Evolutionary conservation across 2,888 invertebrate genomes (phyloP), one percentile per base, ranked within the genome.

Genomic region (Aleiodes testaceus): DNA sequence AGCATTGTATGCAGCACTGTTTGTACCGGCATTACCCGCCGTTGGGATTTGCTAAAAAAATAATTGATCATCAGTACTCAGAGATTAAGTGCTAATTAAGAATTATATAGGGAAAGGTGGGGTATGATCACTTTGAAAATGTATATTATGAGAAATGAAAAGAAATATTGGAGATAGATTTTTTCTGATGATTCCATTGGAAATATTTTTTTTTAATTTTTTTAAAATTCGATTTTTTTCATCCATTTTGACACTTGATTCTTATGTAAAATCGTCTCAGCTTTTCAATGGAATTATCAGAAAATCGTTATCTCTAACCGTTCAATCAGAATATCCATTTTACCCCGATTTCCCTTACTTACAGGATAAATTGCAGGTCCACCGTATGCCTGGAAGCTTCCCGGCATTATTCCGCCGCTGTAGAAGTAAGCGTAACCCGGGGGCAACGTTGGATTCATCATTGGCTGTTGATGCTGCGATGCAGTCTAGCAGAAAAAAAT

Each of bases 391-490:
- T 92, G 93, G 85, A 93, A 93, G 80, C 93, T 90, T 74, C 92
- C 92, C 66, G 92, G 91, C 86, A 92, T 91, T 81, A 91, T 91
- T 79, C 90, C 90, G 63, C 92, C 92, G 50, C 92, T 90, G 80
- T 93, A 92, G 83, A 93, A 94, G 88, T 94, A 95, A 74, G 93
- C 92, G 85, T 93, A 93, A 72, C 92, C 92, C 3, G 93, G 93
- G 0, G 93, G 93, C 72, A 93, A 87, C 61, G 93, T 91, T 1
- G 90, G 87, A 79, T 90, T 90, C 81, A 91, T 90, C 84, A 92
- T 89, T 3, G 92, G 90, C 77, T 92, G 92, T 75, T 91, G 91
- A 81, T 92, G 92, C 80, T 91, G 91, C 42, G 89, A 86, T 73
- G 87, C 87, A 76, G 87, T 88, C 88, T 88, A 79, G 50, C 79